Base-by-base conservation (phyloP, 2,797 vertebrate genomes). In the Sebastes steindachneri region DNA sequence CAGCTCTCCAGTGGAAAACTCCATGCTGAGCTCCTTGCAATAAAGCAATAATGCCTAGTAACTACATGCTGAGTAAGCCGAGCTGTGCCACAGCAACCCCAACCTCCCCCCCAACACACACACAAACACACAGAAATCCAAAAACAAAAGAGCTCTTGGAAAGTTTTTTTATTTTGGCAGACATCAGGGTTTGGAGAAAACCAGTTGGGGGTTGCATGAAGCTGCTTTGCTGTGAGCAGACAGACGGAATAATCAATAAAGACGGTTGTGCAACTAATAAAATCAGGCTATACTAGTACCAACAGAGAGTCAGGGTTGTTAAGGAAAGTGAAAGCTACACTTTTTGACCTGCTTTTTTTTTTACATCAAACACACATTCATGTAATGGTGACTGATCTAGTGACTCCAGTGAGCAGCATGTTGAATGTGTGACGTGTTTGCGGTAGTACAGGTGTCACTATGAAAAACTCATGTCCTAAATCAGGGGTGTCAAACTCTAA, bases 11-110 rank as follows among this genome's bases (percentile, higher is more conserved):
- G 73, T 74, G 79, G 66, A 73, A 85, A 88, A 67, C 12, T 53
- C 45, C 59, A 28, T 1, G 21, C 57, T 66, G 63, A 51, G 73
- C 21, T 79, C 11, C n/a, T 68, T 51, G 57, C 57, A 63, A 63
- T 76, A 48, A 72, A 75, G 68, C 45, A 76, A 21, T 54, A 48
- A 72, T 48, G 62, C 41, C 33, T 10, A 0, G 33, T 55, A 41
- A 74, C 31, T 21, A 17, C 62, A 76, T 71, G 83, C 84, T 84
- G 79, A 75, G 66, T 77, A 65, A 83, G 74, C 84, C 17, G 25
- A 60, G 66, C 57, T 41, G 31, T 67, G 68, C 58, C 59, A 67
- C 82, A 79, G 63, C 69, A 75, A 68, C 79, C 37, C 14, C 12
- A 9, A 9, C 66, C 70, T 7, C 14, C 37, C 79, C 33, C 8